Evolutionary conservation across 2,113 vertebrate genomes (phyloP).

Genomic region (Laticauda laticaudata): DNA sequence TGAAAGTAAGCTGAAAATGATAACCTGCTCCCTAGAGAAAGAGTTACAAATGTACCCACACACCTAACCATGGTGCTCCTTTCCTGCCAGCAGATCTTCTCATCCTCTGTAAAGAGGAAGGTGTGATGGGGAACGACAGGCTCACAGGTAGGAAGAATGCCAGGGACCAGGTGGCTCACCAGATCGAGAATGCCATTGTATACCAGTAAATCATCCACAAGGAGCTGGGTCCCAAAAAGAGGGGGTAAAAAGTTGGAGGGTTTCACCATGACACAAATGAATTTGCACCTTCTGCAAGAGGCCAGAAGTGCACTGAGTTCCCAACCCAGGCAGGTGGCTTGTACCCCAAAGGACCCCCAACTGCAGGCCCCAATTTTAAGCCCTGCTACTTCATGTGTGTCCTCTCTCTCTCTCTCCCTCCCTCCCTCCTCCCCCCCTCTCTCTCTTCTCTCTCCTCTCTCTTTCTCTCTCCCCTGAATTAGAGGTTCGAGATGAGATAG

Average conservation of each 20-base stretch:
- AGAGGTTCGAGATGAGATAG: slow-evolving; percentile 4
- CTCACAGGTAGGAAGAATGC: slow-evolving; percentile 90
- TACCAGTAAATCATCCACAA: slow-evolving; percentile 93
- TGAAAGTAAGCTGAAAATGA: neutral
- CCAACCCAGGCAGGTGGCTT: neutral
- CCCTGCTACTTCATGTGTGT: too few species aligned
- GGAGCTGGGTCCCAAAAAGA: slow-evolving; percentile 72
- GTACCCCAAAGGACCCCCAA: too few species aligned
- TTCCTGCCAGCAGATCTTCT: slow-evolving; percentile 77
- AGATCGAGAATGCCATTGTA: slow-evolving; percentile 92
- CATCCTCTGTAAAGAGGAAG: slow-evolving; percentile 87
- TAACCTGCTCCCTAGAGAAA: neutral
- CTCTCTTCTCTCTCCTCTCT: too few species aligned
- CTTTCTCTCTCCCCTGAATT: neutral
- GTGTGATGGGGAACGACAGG: slow-evolving; percentile 86
- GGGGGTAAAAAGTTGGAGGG: neutral
- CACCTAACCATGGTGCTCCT: slow-evolving; percentile 85
- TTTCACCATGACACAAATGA: neutral
- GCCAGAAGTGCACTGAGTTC: neutral
- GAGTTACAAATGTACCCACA: neutral
- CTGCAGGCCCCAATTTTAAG: neutral
- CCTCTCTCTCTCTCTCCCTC: too few species aligned
- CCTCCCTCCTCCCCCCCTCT: too few species aligned
- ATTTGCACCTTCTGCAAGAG: neutral
- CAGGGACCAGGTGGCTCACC: slow-evolving; percentile 75